Base-by-base conservation (phyloP, 2,113 vertebrate species). In the Dicaeum eximium region DNA sequence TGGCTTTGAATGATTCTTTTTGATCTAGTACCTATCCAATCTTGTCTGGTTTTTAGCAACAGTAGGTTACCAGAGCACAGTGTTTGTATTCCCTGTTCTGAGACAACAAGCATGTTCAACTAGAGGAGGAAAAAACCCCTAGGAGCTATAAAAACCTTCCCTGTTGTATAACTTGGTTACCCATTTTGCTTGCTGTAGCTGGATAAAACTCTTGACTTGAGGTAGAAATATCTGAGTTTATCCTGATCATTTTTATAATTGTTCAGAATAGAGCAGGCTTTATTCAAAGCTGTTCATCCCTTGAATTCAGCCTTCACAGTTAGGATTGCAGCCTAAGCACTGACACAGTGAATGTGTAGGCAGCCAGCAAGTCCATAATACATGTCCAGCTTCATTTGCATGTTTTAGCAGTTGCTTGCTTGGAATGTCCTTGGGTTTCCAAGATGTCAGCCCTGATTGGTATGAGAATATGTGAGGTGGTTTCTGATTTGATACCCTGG, bases 91-190 rank as follows among this genome's bases (percentile, higher is more conserved):
- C 70, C 64, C 80, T 89, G 20, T 67, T 91, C 42, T 79, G 38
- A 95, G 40, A 10, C 31, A 90, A 64, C 10, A 21, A 50, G 6
- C 17, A 28, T 22, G 6, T 54, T 82, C 20, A 58, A 19, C 62
- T 65, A 24, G 10, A 7, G 24, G 15, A 5, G 11, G 3, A 4
- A 14, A 45, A 38, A 19, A 4, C 5, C 14, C 16, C 0, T 38
- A 38, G 38, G 7, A 84, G 30, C 21, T 62, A 2, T 33, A 42
- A 50, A 66, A 94, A 11, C 28, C 22, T 75, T 86, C 7, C 19
- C 8, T 23, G 10, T n/a, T 58, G 4, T 20, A 8, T 35, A 38
- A 50, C 54, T 44, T 72, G 8, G 10, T 69, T 80, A 69, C 31
- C 15, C 14, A 40, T 53, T 71, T 92, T 83, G 12, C 38, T 47